Percentiles rank a stretch among this genome's conserved stretches.
Evolutionary conservation across 1,140 invertebrate species (phyloP).

Genomic region (Eupristina koningsbergeri): DNA sequence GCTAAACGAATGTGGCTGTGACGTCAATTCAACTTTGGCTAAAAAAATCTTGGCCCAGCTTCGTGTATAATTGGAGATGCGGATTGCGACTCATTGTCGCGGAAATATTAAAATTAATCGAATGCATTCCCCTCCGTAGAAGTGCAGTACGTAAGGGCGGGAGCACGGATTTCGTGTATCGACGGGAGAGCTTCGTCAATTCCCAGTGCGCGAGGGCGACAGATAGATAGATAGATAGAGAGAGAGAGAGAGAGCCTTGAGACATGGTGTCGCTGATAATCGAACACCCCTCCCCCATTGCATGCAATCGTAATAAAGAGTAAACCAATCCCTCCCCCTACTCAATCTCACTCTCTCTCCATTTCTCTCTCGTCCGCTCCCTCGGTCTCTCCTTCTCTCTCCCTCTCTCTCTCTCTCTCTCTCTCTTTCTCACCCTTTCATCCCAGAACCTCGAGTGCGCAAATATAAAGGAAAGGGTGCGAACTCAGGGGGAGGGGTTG

Average conservation of each 20-base stretch:
- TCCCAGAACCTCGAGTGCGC: too few relatives aligned
- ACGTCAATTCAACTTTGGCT: too few relatives aligned
- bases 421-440: slow-evolving; percentile 52
- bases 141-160: background rate
- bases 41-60: too few relatives aligned
- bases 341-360: background rate
- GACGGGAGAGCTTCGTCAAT: slow-evolving; percentile 2
- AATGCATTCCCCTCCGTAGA: slow-evolving; percentile 20
- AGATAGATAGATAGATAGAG: too few relatives aligned
- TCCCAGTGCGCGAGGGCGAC: slow-evolving; percentile 30
- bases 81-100: background rate
- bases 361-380: too few relatives aligned
- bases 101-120: slow-evolving; percentile 49
- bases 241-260: too few relatives aligned
- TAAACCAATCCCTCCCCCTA: slow-evolving; percentile 40
- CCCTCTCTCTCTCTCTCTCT: slow-evolving; percentile 46
- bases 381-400: slow-evolving; percentile 48
- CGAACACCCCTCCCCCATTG: slow-evolving; percentile 14
- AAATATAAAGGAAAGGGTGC: slow-evolving; percentile 36
- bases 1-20: too few relatives aligned
- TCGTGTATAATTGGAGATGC: background rate
- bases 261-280: slow-evolving; percentile 29
- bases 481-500: background rate
- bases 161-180: slow-evolving; percentile 4
- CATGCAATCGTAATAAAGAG: slow-evolving; percentile 39